phyloP scores from a whole-genome alignment of 2,797 vertebrate species.

The Premnoplex brunnescens region DNA sequence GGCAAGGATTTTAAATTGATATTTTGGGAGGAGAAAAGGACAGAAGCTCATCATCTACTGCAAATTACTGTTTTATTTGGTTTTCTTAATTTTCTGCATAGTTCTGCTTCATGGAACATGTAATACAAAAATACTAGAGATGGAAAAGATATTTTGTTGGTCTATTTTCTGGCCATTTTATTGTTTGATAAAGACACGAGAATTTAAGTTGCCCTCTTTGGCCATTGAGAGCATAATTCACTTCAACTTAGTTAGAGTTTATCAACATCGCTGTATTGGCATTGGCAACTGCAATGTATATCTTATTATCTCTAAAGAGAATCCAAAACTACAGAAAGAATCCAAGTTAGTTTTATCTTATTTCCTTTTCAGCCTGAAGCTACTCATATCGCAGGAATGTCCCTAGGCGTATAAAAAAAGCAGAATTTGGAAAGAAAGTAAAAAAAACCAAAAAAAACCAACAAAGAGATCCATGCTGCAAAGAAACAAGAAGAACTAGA shows the following conservation, averaged over 20 bases:
- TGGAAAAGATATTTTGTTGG: neutral
- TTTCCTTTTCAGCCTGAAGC: neutral
- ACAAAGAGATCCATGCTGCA: accelerated
- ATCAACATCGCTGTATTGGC: neutral
- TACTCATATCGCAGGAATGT: neutral
- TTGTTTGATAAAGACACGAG: neutral
- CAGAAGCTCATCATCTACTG: neutral
- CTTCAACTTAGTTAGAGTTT: neutral
- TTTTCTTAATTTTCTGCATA: conserved; percentile 22
- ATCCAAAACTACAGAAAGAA: neutral
- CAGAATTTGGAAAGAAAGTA: neutral
- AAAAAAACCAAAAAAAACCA: neutral
- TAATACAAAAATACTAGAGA: neutral
- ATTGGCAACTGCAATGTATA: neutral
- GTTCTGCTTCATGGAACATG: neutral
- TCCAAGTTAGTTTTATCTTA: neutral
- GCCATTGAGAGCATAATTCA: neutral
- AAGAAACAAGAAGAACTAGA: neutral
- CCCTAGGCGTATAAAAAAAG: neutral
- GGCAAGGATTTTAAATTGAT: neutral
- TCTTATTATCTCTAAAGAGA: neutral
- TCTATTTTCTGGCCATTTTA: neutral
- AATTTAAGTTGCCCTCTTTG: neutral
- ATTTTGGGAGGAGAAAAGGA: neutral
- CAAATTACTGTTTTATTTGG: neutral